Evolutionary conservation across 2,797 vertebrate genomes (phyloP), one percentile per base, ranked within the genome.

Genomic region (Carapus acus): DNA sequence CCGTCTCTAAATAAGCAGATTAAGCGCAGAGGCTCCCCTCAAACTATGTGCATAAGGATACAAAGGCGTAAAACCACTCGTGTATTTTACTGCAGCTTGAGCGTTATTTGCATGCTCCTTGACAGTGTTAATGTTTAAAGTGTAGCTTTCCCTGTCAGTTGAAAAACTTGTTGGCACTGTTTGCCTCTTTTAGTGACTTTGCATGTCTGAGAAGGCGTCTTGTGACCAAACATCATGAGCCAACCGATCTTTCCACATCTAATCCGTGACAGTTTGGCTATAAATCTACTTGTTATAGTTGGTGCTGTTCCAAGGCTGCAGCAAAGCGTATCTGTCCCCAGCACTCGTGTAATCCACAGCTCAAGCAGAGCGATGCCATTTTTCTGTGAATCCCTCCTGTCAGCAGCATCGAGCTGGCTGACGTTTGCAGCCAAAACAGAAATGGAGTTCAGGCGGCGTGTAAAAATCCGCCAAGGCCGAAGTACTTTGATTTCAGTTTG

Each of bases 261-360:
- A 4, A 27, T 27, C 24, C 24, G 9, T 27, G 24, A 59, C 65
- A 71, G 67, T 67, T 55, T 21, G 24, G 11, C 52, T 51, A 22
- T 39, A 61, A 37, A 41, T 12, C 9, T 3, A 13, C 7, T 70
- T 67, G 57, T 76, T 67, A 50, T 34, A 59, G 29, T 62, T 64
- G n/a, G 60, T 68, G 62, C 61, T 77, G 51, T 38, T 9, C 2
- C 7, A 15, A 33, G 6, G 31, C 14, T 15, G n/a, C 12, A 36
- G 2, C 24, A 34, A 62, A 57, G 74, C 76, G 54, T 76, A 49
- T 18, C 13, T 54, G 44, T 62, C n/a, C 18, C 11, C 50, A 33
- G 14, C 8, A 37, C 29, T 50, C 40, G 51, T 67, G 7, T 53
- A 47, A 73, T 64, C 50, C 6, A n/a, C 44, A 14, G 3, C 19